These are phyloP conservation scores for human (Homo sapiens) DNA, from an alignment of 2,113 vertebrate species.

Conservation along the genomic window DNA sequence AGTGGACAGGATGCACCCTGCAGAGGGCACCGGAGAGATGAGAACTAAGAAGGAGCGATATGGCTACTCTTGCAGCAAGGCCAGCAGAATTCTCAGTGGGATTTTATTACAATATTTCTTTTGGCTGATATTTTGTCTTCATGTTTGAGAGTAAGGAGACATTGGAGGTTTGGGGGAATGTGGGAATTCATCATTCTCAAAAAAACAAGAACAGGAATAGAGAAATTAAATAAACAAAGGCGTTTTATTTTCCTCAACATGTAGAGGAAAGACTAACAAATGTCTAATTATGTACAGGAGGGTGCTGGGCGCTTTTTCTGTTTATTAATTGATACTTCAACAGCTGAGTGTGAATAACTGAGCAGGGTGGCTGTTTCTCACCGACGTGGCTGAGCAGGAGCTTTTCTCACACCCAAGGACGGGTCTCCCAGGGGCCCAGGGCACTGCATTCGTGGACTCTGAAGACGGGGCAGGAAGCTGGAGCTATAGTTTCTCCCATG, in stretches of 20 bases:
- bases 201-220: not conserved
- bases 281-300: not conserved
- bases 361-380: rapidly evolving
- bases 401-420: not conserved
- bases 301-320: rapidly evolving
- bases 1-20: rapidly evolving
- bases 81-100: not conserved
- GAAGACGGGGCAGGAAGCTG: not conserved
- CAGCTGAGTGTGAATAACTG: rapidly evolving
- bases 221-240: not conserved
- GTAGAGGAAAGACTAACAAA: not conserved
- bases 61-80: no score
- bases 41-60: rapidly evolving
- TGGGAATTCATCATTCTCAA: not conserved
- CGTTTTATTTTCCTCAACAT: not conserved
- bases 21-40: rapidly evolving
- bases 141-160: not conserved
- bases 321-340: not conserved
- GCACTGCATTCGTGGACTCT: no score
- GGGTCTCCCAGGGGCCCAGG: no score
- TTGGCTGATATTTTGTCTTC: not conserved
- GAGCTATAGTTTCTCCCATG: rapidly evolving
- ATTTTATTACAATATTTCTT: not conserved
- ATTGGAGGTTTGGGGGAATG: not conserved
- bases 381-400: rapidly evolving